phyloP scores from a whole-genome alignment of 1,140 invertebrate genomes.

The Hestina assimilis region DNA sequence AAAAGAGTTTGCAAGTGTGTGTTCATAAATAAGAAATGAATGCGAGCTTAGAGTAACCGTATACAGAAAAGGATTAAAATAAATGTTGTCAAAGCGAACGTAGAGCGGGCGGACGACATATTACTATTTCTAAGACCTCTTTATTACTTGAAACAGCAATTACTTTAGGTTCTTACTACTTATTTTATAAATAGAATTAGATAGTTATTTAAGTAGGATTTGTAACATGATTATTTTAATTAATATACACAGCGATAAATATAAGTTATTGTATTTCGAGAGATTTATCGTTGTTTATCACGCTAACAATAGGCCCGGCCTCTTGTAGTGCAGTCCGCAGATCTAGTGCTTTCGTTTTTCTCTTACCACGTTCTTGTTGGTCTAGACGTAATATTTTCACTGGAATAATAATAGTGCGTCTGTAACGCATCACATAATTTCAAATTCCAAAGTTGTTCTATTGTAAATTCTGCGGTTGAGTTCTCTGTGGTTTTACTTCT shows the following conservation, averaged over 20 bases:
- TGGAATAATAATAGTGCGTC: slow-evolving; percentile 50
- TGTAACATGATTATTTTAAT: slow-evolving; percentile 58
- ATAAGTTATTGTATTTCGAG: slow-evolving; percentile 33
- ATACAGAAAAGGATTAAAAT: not conserved
- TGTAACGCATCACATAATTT: slow-evolving; percentile 38
- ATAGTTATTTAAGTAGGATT: slow-evolving; percentile 34
- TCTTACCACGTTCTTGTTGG: slow-evolving; percentile 59
- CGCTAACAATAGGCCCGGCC: slow-evolving; percentile 69
- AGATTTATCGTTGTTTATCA: slow-evolving; percentile 57
- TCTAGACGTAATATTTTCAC: slow-evolving; percentile 72
- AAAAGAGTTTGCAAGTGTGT: slow-evolving; percentile 7
- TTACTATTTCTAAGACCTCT: not conserved
- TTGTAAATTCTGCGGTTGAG: not conserved
- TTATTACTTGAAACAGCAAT: not conserved
- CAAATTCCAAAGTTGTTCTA: slow-evolving; percentile 20
- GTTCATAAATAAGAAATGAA: slow-evolving; percentile 9
- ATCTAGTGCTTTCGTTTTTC: slow-evolving; percentile 52
- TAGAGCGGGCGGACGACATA: not conserved
- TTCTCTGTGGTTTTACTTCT: not conserved
- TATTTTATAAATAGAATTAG: too few species aligned
- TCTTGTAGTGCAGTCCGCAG: slow-evolving; percentile 36
- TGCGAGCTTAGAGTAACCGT: slow-evolving; percentile 2
- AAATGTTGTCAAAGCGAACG: not conserved
- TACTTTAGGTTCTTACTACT: too few species aligned
- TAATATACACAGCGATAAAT: slow-evolving; percentile 42